phyloP scores from a whole-genome alignment of 2,797 vertebrate species.

The Eleutherodactylus coqui region DNA sequence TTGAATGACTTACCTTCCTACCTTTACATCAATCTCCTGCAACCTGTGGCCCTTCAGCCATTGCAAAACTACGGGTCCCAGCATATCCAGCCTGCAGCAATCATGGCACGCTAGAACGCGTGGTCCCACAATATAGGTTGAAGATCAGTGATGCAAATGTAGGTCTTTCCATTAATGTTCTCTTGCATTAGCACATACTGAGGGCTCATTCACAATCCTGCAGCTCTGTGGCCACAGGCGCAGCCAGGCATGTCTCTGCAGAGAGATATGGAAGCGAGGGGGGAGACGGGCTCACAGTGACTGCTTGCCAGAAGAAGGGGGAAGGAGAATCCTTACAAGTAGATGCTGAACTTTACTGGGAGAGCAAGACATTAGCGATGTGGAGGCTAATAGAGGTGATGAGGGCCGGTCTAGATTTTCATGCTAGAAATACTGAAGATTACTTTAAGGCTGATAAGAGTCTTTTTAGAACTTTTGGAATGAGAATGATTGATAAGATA shows the following conservation, averaged over 20 bases:
- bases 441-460: too few species aligned
- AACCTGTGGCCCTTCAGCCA: not conserved
- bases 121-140: not conserved
- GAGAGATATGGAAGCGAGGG: not conserved
- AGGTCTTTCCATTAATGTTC: not conserved
- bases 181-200: conserved; percentile 7
- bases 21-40: not conserved
- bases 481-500: too few species aligned
- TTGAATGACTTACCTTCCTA: not conserved
- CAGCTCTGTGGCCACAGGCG: not conserved
- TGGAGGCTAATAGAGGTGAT: not conserved
- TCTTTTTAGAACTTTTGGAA: too few species aligned
- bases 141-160: not conserved
- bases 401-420: too few species aligned
- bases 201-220: not conserved
- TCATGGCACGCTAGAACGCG: not conserved
- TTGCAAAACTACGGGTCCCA: not conserved
- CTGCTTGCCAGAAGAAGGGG: not conserved
- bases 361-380: not conserved
- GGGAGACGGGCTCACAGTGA: not conserved
- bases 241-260: conserved; percentile 14
- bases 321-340: not conserved
- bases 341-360: not conserved
- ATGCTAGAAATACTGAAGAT: too few species aligned
- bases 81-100: not conserved